Evolutionary conservation across 1,140 invertebrate genomes (phyloP).

Genomic region (Argopecten irradians): DNA sequence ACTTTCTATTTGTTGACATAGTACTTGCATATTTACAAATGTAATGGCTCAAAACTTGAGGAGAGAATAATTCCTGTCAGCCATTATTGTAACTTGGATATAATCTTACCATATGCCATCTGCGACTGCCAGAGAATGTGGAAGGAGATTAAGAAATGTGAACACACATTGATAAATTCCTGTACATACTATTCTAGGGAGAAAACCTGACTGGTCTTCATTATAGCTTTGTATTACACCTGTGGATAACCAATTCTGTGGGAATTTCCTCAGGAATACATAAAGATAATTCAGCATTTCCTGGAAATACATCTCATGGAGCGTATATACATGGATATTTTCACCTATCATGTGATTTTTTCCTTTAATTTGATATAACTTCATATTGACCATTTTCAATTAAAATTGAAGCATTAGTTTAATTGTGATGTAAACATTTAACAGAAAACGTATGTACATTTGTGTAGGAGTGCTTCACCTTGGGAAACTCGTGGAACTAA

Average conservation of each 20-base stretch:
- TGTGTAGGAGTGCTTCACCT: background rate
- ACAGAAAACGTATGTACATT: no score
- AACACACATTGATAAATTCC: background rate
- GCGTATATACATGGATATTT: no score
- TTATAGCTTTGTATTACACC: background rate
- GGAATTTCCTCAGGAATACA: no score
- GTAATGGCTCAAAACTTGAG: background rate
- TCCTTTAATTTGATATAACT: no score
- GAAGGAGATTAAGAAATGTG: constrained; percentile 17
- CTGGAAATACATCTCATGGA: no score
- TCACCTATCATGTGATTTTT: no score
- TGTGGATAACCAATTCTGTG: background rate
- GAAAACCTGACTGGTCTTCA: background rate
- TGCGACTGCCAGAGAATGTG: background rate
- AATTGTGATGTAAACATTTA: no score
- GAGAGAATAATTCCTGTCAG: background rate
- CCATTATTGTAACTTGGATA: constrained; percentile 22
- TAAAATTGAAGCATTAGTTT: no score
- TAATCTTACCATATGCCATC: constrained; percentile 10
- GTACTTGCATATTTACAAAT: background rate
- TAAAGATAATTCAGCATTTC: no score
- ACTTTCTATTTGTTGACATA: background rate
- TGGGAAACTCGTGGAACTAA: background rate
- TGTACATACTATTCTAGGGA: background rate
- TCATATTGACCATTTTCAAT: no score